Evolutionary conservation across 2,797 vertebrate species (phyloP).

Genomic region (Pangasius mekongensis): DNA sequence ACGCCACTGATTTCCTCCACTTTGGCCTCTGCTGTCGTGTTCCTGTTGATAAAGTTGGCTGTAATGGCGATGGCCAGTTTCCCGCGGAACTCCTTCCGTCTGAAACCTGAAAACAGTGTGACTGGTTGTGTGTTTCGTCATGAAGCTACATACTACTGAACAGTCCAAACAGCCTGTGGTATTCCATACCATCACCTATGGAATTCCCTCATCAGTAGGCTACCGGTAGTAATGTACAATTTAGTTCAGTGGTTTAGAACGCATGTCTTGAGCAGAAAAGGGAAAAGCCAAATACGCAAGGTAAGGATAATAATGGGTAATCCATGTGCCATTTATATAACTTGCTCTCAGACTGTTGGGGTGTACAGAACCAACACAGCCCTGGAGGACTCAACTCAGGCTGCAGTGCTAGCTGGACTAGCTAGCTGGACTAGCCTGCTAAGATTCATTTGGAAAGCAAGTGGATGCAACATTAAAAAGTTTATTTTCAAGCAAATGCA

Average conservation of each 20-base stretch:
- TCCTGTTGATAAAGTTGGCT: constrained; percentile 97
- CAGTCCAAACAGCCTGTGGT: background rate
- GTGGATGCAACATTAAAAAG: background rate
- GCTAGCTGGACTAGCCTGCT: background rate
- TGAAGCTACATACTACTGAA: background rate
- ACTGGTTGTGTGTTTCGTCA: background rate
- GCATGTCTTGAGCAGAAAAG: background rate
- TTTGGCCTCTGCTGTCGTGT: constrained; percentile 94
- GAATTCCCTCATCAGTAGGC: background rate
- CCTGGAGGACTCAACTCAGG: background rate
- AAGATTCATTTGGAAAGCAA: background rate
- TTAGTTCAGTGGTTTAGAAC: background rate
- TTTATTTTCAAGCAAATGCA: background rate
- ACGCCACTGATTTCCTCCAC: constrained; percentile 98
- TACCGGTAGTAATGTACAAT: background rate
- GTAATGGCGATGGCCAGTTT: constrained; percentile 98
- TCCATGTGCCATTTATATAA: background rate
- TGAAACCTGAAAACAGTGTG: constrained; percentile 80
- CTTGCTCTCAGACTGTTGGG: background rate
- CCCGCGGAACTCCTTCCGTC: constrained; percentile 94
- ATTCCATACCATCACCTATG: no score
- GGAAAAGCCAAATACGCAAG: background rate
- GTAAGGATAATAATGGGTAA: background rate
- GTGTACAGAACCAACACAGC: background rate
- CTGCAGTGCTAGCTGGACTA: background rate